Evolutionary conservation across 2,797 vertebrate species (phyloP).

Genomic region (Megalops cyprinoides): DNA sequence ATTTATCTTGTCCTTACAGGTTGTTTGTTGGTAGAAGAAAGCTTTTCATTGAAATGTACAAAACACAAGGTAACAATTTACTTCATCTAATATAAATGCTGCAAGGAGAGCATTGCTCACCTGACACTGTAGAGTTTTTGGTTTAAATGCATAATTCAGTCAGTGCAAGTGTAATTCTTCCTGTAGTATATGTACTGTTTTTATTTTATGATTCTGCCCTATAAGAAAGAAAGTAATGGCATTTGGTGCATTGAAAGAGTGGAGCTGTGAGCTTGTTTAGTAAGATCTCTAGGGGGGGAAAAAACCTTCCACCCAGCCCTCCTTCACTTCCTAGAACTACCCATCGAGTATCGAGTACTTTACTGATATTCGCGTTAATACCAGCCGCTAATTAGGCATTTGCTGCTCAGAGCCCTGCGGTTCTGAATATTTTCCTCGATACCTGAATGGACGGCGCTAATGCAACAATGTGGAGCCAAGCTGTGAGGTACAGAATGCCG

Average conservation of each 20-base stretch:
- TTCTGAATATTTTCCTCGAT: neutral
- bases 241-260: neutral
- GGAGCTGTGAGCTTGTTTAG: neutral
- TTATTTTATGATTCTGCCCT: neutral
- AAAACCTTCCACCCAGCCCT: neutral
- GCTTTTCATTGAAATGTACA: conserved; percentile 94
- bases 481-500: neutral
- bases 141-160: neutral
- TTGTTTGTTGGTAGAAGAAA: conserved; percentile 92
- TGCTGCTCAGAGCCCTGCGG: neutral
- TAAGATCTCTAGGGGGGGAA: neutral
- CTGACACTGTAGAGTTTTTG: neutral
- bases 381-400: neutral
- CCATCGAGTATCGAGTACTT: neutral
- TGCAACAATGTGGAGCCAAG: neutral
- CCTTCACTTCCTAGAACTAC: neutral
- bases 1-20: conserved; percentile 63
- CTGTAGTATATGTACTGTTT: neutral
- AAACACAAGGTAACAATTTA: conserved; percentile 87
- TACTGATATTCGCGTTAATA: neutral
- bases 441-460: neutral
- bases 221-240: neutral
- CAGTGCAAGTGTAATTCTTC: neutral
- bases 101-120: neutral
- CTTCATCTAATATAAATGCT: neutral